phyloP scores from a whole-genome alignment of 2,888 invertebrate genomes.

The Spodoptera littoralis region DNA sequence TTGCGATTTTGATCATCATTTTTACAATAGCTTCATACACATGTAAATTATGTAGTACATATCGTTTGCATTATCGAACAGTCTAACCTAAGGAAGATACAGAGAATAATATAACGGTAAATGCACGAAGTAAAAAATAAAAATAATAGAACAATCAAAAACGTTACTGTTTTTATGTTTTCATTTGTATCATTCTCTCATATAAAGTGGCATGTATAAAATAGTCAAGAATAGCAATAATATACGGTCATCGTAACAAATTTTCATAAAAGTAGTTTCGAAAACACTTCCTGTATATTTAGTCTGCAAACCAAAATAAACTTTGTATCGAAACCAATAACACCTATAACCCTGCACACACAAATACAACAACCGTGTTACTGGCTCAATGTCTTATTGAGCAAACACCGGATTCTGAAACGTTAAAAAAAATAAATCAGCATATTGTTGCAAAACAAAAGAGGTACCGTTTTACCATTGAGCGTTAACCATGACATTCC shows the following conservation, averaged over 20 bases:
- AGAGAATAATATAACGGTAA: no score
- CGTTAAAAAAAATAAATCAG: conserved; percentile 60
- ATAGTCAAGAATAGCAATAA: conserved; percentile 17
- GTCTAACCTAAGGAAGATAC: no score
- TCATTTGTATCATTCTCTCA: no score
- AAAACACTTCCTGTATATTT: conserved; percentile 34
- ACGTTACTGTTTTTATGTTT: no score
- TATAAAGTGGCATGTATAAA: conserved; percentile 1
- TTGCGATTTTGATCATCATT: no score
- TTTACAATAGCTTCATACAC: no score
- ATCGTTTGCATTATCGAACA: no score
- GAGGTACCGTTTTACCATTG: conserved; percentile 53
- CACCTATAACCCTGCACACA: conserved; percentile 35
- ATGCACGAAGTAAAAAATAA: no score
- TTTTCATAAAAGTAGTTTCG: conserved; percentile 25
- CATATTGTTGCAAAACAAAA: conserved; percentile 72
- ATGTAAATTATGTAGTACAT: no score
- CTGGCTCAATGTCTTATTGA: conserved; percentile 63
- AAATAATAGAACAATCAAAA: no score
- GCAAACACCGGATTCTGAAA: conserved; percentile 58
- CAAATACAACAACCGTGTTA: conserved; percentile 30
- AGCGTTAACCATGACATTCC: conserved; percentile 86
- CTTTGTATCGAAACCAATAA: conserved; percentile 38
- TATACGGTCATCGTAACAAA: conserved; percentile 17
- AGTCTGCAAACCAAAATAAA: conserved; percentile 26